Conservation (phyloP, 2,888 invertebrate genomes). For the Phyto melanocephala region DNA sequence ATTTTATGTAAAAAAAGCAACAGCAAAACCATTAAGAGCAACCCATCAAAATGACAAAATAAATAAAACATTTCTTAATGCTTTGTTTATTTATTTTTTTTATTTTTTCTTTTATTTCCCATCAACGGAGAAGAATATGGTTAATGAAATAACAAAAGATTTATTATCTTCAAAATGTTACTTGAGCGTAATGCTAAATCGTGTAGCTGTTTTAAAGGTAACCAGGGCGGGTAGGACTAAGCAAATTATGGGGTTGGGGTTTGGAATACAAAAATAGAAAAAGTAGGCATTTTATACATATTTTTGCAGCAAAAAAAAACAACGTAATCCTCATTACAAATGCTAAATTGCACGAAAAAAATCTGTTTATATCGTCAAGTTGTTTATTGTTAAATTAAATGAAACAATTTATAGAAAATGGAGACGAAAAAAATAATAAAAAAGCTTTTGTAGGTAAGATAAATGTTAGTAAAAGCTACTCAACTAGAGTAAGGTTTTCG, state of each 20-base stretch:
- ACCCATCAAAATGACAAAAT: not conserved
- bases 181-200: not conserved
- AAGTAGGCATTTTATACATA: not conserved
- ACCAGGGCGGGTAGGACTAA: not conserved
- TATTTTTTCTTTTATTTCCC: too few species aligned
- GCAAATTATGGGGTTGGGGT: not conserved
- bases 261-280: too few species aligned
- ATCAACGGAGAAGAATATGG: too few species aligned
- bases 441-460: too few species aligned
- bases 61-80: slow-evolving; percentile 17
- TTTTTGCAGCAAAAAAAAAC: not conserved
- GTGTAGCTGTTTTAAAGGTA: too few species aligned
- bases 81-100: too few species aligned
- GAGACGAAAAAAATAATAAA: too few species aligned
- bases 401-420: not conserved
- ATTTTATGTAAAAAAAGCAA: too few species aligned
- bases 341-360: not conserved
- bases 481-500: too few species aligned
- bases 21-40: too few species aligned
- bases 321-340: not conserved
- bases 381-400: not conserved
- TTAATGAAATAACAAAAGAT: not conserved
- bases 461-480: too few species aligned
- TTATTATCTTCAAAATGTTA: not conserved
- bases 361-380: not conserved